These are phyloP conservation scores for Microtus oregoni DNA, from an alignment of 2,113 vertebrate species.

Conservation along the genomic window DNA sequence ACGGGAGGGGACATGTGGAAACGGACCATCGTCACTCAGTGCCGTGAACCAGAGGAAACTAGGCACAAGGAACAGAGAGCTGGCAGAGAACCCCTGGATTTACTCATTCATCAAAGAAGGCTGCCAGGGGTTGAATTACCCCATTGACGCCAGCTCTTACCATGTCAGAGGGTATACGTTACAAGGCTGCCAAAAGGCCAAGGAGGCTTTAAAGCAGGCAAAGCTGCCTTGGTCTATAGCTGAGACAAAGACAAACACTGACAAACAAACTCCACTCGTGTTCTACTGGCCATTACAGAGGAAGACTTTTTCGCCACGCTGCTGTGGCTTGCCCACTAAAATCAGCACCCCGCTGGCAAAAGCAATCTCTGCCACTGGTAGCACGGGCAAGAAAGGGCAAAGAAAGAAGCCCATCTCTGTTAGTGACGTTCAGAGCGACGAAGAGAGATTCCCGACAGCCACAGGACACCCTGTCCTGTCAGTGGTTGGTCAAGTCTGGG, in stretches of 20 bases:
- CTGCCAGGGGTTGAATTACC: slow-evolving; percentile 65
- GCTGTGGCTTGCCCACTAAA: neutral
- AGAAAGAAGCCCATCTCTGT: neutral
- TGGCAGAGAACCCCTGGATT: slow-evolving; percentile 33
- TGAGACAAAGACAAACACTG: neutral
- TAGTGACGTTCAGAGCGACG: neutral
- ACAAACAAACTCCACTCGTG: neutral
- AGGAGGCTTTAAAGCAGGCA: neutral
- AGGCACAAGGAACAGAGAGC: neutral
- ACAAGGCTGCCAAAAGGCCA: slow-evolving; percentile 50
- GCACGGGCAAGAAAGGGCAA: neutral
- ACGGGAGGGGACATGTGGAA: neutral
- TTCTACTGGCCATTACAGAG: neutral
- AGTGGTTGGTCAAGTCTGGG: neutral
- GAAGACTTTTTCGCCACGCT: neutral
- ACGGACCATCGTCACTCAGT: neutral
- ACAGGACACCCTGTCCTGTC: neutral
- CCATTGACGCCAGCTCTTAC: slow-evolving; percentile 39
- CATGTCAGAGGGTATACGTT: slow-evolving; percentile 36
- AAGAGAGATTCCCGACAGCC: neutral
- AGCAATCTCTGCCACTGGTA: neutral
- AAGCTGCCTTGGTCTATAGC: neutral
- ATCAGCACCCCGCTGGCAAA: neutral
- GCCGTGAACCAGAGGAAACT: slow-evolving; percentile 25
- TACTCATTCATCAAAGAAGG: slow-evolving; percentile 61